phyloP scores from a whole-genome alignment of 1,140 invertebrate species.

The Brachionus manjavacas region DNA sequence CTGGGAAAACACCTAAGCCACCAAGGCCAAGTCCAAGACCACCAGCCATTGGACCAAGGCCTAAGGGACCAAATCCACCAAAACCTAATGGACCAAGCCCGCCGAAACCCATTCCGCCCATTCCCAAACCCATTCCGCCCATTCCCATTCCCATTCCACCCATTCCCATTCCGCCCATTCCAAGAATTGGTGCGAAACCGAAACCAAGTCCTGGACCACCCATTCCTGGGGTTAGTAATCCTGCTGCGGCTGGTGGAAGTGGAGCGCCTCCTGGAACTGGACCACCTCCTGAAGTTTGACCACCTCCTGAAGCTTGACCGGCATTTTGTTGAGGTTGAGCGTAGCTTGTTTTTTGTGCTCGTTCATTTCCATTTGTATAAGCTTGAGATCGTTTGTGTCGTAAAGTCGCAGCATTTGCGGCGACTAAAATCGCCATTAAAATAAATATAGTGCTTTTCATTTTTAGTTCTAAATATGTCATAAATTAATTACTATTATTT shows the following conservation, averaged over 20 bases:
- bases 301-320: neutral
- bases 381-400: neutral
- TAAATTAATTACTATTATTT: neutral
- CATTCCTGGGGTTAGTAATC: constrained; percentile 5
- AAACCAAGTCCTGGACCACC: constrained; percentile 17
- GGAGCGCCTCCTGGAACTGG: neutral
- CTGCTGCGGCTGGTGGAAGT: neutral
- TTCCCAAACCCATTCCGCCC: neutral
- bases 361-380: neutral
- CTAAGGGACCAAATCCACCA: neutral
- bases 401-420: neutral
- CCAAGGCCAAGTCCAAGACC: neutral
- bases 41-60: neutral
- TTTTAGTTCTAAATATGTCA: neutral
- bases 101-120: neutral
- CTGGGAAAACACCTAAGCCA: neutral
- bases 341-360: neutral
- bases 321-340: neutral
- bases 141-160: neutral
- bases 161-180: constrained; percentile 5
- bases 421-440: neutral
- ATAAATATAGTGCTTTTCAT: neutral
- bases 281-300: neutral
- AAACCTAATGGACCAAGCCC: neutral
- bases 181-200: constrained; percentile 14